Evolutionary conservation across 2,113 vertebrate species (phyloP), one percentile per base, ranked within the genome.

Genomic region (Pontoporia blainvillei): DNA sequence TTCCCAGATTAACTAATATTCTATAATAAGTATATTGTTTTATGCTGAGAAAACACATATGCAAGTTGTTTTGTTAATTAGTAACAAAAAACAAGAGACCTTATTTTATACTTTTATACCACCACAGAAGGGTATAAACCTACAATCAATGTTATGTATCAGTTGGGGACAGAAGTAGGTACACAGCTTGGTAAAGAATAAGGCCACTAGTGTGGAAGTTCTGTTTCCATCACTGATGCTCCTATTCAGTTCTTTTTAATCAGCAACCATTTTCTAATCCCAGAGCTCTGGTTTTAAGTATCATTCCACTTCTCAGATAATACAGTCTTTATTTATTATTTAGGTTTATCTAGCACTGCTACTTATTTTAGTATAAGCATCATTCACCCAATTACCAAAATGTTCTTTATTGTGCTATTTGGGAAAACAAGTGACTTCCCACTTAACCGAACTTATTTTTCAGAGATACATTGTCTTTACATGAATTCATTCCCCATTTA

Each of bases 371-470:
- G 41, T 86, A 23, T 71, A 90, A 61, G 57, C 36, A 91, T 62
- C 18, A 39, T 72, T 89, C 36, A 81, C 62, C 62, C 57, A 87
- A 85, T 93, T 72, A 94, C 41, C 66, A 96, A 92, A 96, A 90
- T 72, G 23, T 81, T 39, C 23, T 92, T 95, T 93, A 82, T 41
- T 49, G 25, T 75, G 23, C 36, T 96, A 18, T 72, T 81, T 79
- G 78, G 29, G 6, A 64, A 59, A 88, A 75, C 67, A 84, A 93
- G 39, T 89, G 39, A 44, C 52, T 90, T 95, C 18, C 23, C 44
- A 79, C 11, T 89, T 92, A 88, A 46, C 10, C 78, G 93, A 95
- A 94, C 69, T 94, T 61, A 41, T 52, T 90, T 97, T 86, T 79
- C 75, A 34, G 57, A 96, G 95, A 85, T 69, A 88, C 86, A 90